A percentile compares a stretch with the other conserved stretches of the same genome.
These are phyloP conservation scores for Aphelocoma coerulescens DNA, from an alignment of 2,113 vertebrate genomes.

Conservation along the genomic window DNA sequence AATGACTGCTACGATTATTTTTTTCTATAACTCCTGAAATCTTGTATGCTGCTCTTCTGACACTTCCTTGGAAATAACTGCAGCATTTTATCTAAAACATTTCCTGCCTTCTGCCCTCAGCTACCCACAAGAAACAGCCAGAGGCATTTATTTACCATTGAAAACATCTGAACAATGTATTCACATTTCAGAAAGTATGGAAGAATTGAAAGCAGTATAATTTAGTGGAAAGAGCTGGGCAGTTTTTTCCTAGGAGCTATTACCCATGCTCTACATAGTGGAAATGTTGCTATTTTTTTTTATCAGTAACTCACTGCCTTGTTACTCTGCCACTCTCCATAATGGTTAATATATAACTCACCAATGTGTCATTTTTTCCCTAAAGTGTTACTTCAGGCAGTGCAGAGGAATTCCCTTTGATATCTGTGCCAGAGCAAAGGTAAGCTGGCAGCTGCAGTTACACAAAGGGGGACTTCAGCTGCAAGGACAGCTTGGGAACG, in stretches of 20 bases:
- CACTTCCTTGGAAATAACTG: not conserved
- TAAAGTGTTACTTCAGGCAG: not conserved
- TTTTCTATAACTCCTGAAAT: not conserved
- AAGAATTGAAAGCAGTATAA: not conserved
- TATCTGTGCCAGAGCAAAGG: not conserved
- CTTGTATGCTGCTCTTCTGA: not conserved
- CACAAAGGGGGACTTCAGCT: not conserved
- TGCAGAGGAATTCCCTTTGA: not conserved
- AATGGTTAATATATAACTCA: slow-evolving; percentile 18
- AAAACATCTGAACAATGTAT: not conserved
- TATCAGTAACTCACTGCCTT: not conserved
- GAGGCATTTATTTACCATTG: not conserved
- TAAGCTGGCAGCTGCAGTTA: not conserved
- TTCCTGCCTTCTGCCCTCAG: not conserved
- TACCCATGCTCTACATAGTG: not conserved
- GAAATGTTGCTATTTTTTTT: not conserved
- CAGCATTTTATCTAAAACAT: not conserved
- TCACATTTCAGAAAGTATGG: not conserved
- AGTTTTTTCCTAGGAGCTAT: not conserved
- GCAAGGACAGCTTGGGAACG: not conserved
- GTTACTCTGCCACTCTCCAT: not conserved
- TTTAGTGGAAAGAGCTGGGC: not conserved
- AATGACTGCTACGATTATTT: not conserved
- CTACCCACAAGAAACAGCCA: not conserved
- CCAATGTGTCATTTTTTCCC: slow-evolving; percentile 4